A percentile compares a stretch with the other conserved stretches of the same genome.
These are phyloP conservation scores for Antrozous pallidus DNA, from an alignment of 2,797 vertebrate genomes.

Conservation along the genomic window DNA sequence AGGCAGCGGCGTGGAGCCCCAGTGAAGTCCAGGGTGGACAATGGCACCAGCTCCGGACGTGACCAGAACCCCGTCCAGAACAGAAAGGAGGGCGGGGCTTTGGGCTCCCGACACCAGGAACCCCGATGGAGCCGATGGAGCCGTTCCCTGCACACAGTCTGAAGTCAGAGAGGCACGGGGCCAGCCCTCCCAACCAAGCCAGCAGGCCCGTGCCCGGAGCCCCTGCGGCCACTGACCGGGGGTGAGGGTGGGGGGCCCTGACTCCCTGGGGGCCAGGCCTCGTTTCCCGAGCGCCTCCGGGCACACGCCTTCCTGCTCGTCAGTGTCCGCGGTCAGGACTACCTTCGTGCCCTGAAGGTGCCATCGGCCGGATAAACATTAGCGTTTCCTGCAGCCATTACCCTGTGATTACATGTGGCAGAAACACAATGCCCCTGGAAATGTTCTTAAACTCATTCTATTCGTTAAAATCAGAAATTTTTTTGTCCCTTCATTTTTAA, in stretches of 20 bases:
- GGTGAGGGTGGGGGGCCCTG: too few relatives aligned
- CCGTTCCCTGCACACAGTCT: background rate
- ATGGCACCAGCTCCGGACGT: background rate
- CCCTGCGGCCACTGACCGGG: too few relatives aligned
- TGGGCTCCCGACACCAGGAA: background rate
- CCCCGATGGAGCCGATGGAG: accelerated
- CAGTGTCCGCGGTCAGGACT: background rate
- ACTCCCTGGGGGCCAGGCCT: background rate
- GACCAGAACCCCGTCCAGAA: background rate
- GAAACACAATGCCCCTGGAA: background rate
- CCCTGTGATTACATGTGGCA: background rate
- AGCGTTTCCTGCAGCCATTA: background rate
- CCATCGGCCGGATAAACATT: background rate
- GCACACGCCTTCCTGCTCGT: too few relatives aligned
- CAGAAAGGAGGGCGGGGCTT: background rate
- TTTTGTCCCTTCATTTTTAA: conserved; percentile 7
- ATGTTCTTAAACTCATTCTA: background rate
- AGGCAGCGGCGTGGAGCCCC: background rate
- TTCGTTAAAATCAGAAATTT: background rate
- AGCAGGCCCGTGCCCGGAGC: too few relatives aligned
- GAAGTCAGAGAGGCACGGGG: background rate
- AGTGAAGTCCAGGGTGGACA: background rate
- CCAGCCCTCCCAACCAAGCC: too few relatives aligned
- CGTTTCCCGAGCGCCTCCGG: background rate
- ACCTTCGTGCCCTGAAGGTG: background rate